phyloP scores from a whole-genome alignment of 2,888 invertebrate species.

The Zygaena filipendulae region DNA sequence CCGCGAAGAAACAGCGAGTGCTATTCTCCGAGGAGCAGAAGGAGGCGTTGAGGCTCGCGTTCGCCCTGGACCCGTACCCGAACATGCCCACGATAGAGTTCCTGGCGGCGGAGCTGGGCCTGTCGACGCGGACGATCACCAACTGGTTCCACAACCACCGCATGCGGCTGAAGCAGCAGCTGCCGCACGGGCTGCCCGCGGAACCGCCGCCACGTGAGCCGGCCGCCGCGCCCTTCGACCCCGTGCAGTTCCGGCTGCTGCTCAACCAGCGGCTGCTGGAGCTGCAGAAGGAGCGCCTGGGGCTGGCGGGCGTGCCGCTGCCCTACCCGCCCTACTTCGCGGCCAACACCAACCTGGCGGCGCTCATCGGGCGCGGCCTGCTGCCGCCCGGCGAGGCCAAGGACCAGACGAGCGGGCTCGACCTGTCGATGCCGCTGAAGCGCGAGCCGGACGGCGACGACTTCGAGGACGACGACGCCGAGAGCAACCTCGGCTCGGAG shows the following conservation, averaged over 20 bases:
- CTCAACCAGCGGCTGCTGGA: slow-evolving; percentile 90
- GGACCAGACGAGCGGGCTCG: slow-evolving; percentile 86
- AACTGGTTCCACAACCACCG: slow-evolving; percentile 99
- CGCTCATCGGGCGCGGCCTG: slow-evolving; percentile 76
- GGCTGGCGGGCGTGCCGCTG: slow-evolving; percentile 79
- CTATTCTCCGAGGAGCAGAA: slow-evolving; percentile 99
- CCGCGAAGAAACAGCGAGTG: slow-evolving; percentile 95
- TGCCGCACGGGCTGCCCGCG: slow-evolving; percentile 80
- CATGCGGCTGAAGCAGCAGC: slow-evolving; percentile 95
- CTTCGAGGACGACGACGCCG: slow-evolving; percentile 83
- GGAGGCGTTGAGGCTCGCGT: slow-evolving; percentile 93
- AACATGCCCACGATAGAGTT: slow-evolving; percentile 97
- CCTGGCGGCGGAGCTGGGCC: slow-evolving; percentile 88
- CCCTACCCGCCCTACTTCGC: slow-evolving; percentile 83
- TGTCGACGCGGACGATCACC: slow-evolving; percentile 96
- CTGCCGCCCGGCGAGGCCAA: slow-evolving; percentile 72
- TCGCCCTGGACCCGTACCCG: slow-evolving; percentile 96
- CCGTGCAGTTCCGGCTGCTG: slow-evolving; percentile 89
- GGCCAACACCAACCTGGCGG: slow-evolving; percentile 80
- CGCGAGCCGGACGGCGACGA: slow-evolving; percentile 81
- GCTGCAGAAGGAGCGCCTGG: slow-evolving; percentile 86
- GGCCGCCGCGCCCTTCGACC: slow-evolving; percentile 84
- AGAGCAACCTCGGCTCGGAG: slow-evolving; percentile 80
- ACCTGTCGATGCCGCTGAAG: slow-evolving; percentile 88
- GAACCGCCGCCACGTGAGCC: slow-evolving; percentile 81